A percentile compares a stretch with the other conserved stretches of the same genome.
Evolutionary conservation across 2,888 invertebrate species (phyloP).

Genomic region (Leptarthrus brevirostris): DNA sequence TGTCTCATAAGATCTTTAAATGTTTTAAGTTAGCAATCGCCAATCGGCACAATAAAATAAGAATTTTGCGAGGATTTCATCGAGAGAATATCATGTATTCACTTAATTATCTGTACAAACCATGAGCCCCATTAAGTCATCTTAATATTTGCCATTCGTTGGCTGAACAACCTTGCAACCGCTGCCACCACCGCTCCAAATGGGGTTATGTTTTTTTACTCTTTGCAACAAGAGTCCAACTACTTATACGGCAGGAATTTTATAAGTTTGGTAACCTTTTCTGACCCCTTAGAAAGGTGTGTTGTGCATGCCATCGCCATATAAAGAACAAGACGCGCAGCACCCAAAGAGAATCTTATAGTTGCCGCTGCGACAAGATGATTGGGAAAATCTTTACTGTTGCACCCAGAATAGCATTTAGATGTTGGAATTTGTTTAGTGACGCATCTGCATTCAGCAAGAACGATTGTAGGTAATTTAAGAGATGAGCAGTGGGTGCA

Average conservation of each 20-base stretch:
- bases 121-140: constrained; percentile 22
- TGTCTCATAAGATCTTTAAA: too few species aligned
- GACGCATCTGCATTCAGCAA: constrained; percentile 12
- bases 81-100: too few species aligned
- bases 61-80: too few species aligned
- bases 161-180: constrained; percentile 24
- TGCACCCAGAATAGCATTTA: too few species aligned
- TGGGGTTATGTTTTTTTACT: constrained; percentile 16
- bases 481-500: constrained; percentile 9
- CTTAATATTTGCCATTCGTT: background rate
- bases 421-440: constrained; percentile 13
- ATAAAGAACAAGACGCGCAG: background rate
- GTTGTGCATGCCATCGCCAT: constrained; percentile 15
- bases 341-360: background rate
- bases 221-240: constrained; percentile 3
- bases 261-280: constrained; percentile 36
- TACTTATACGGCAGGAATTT: constrained; percentile 16
- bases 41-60: too few species aligned
- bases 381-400: constrained; percentile 1
- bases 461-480: background rate
- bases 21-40: too few species aligned
- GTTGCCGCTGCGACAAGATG: background rate
- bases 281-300: constrained; percentile 31
- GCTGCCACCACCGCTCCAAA: constrained; percentile 26
- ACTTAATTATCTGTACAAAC: too few species aligned